A percentile compares a stretch with the other conserved stretches of the same genome.
Conservation (phyloP, 1,140 invertebrate genomes). For the Heterodera schachtii region DNA sequence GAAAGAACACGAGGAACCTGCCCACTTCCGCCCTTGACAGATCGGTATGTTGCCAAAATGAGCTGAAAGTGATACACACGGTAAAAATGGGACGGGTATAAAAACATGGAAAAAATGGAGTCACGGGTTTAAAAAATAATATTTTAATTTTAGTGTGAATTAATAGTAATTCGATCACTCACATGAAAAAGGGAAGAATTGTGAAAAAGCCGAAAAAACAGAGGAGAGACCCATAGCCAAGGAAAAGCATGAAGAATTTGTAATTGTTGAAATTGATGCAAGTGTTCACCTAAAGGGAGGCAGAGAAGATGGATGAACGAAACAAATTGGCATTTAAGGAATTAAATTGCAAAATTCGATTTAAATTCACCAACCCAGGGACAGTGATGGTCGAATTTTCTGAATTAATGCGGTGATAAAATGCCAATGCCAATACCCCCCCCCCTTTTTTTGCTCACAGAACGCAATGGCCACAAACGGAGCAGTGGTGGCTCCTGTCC, state of each 20-base stretch:
- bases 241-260: constrained; percentile 63
- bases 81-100: neutral
- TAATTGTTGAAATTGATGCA: constrained; percentile 61
- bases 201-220: constrained; percentile 50
- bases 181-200: constrained; percentile 51
- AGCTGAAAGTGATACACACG: neutral
- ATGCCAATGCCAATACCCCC: neutral
- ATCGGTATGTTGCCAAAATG: constrained; percentile 34
- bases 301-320: neutral
- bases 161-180: no score
- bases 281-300: constrained; percentile 59
- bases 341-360: neutral
- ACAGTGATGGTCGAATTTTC: constrained; percentile 51
- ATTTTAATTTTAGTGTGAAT: no score
- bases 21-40: constrained; percentile 6
- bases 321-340: no score
- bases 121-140: no score
- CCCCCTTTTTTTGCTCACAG: constrained; percentile 15
- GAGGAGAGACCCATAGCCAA: constrained; percentile 55
- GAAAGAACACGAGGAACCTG: constrained; percentile 41
- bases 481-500: constrained; percentile 63
- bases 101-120: neutral
- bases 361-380: constrained; percentile 45
- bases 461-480: constrained; percentile 57
- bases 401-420: constrained; percentile 18